A percentile compares a stretch with the other conserved stretches of the same genome.
These are phyloP conservation scores for Urocitellus parryii DNA, from an alignment of 2,113 vertebrate genomes.

Conservation along the genomic window DNA sequence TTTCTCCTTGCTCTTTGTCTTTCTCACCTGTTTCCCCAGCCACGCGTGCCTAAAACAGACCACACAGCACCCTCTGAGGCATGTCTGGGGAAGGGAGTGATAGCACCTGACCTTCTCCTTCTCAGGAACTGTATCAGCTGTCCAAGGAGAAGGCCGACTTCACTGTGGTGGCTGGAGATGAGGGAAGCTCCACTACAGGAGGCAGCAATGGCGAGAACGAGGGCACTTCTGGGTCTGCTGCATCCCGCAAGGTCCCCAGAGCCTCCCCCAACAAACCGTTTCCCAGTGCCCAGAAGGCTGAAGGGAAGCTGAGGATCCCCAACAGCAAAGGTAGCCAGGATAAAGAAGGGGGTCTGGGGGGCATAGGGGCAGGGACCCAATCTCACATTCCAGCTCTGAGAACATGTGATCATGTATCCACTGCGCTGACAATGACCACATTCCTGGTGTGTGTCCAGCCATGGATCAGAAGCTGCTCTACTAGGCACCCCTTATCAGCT, in stretches of 20 bases:
- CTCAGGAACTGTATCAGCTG: conserved; percentile 94
- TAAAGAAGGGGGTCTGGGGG: not conserved
- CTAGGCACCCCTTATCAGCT: not conserved
- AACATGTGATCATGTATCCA: not conserved
- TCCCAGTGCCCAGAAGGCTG: not conserved
- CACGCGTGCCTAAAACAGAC: not conserved
- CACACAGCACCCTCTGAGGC: not conserved
- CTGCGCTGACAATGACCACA: not conserved
- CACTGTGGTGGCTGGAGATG: conserved; percentile 88
- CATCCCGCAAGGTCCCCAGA: conserved; percentile 72
- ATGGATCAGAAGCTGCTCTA: not conserved
- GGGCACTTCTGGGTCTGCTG: conserved; percentile 88
- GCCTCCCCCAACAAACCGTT: conserved; percentile 3
- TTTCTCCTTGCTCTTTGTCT: not conserved
- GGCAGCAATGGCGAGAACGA: conserved; percentile 91
- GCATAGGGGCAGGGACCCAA: not conserved
- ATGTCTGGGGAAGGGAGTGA: not conserved
- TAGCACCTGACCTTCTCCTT: not conserved
- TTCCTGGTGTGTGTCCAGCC: not conserved
- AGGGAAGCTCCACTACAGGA: conserved; percentile 90
- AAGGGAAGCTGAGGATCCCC: conserved; percentile 26
- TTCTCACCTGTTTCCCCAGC: not conserved
- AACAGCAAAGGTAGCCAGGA: conserved; percentile 48
- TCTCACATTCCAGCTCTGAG: not conserved
- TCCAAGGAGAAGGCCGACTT: conserved; percentile 96